phyloP scores from a whole-genome alignment of 2,113 vertebrate genomes.

The Arvicanthis niloticus region DNA sequence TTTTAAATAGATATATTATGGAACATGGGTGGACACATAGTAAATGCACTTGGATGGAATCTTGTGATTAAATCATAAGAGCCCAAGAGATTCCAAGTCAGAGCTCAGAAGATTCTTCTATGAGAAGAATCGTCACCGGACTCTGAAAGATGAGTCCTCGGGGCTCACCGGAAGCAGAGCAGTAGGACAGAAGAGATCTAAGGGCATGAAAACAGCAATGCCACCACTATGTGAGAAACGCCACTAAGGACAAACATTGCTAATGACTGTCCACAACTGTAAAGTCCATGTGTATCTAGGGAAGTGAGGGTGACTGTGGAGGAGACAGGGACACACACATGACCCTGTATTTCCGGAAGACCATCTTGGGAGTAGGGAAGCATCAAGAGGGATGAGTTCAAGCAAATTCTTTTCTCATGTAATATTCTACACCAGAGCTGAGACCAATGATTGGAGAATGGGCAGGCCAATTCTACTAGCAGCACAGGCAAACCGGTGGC shows the following conservation, averaged over 20 bases:
- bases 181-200: neutral
- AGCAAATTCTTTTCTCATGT: neutral
- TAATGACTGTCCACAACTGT: neutral
- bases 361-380: neutral
- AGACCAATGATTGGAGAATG: neutral
- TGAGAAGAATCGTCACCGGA: neutral
- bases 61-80: neutral
- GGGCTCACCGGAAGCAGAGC: fast-evolving
- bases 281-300: neutral
- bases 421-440: neutral
- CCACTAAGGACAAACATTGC: neutral
- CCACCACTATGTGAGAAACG: neutral
- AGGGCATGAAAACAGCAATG: neutral
- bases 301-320: neutral
- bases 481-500: neutral
- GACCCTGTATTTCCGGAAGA: no score
- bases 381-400: neutral
- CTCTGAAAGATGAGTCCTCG: neutral
- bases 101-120: neutral
- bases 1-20: neutral
- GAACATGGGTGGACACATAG: neutral
- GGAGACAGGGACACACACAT: neutral
- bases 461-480: neutral
- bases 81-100: neutral
- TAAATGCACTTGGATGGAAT: neutral